phyloP scores from a whole-genome alignment of 1,140 invertebrate genomes.

The Nebria ingens region DNA sequence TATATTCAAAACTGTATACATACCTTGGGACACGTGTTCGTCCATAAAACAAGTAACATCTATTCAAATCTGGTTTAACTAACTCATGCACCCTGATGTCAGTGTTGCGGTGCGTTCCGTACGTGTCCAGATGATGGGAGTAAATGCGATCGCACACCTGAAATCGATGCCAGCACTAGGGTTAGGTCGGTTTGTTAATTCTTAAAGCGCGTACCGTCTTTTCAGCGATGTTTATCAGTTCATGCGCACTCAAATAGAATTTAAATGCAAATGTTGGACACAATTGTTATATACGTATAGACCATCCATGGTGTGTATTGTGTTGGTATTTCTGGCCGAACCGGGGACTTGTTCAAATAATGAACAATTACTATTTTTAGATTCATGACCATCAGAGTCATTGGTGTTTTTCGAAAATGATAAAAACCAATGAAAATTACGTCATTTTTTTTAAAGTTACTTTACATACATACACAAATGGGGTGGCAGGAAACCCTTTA shows the following conservation, averaged over 20 bases:
- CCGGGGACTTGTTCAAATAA: conserved; percentile 29
- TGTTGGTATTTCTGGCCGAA: conserved; percentile 26
- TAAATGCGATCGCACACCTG: conserved; percentile 10
- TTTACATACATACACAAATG: no score
- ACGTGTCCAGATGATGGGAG: background rate
- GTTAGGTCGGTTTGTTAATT: conserved; percentile 25
- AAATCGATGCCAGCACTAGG: background rate
- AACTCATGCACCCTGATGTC: conserved; percentile 11
- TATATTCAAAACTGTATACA: conserved; percentile 18
- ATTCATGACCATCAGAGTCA: no score
- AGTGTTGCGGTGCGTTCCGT: conserved; percentile 11
- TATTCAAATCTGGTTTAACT: conserved; percentile 24
- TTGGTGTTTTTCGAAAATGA: no score
- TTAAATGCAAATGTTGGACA: conserved; percentile 32
- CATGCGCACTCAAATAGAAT: conserved; percentile 25
- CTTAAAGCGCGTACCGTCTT: conserved; percentile 24
- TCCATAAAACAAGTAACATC: conserved; percentile 23
- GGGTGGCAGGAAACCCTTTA: no score
- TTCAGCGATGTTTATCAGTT: conserved; percentile 27
- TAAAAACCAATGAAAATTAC: no score
- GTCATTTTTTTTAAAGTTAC: no score
- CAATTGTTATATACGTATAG: no score
- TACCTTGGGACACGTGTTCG: conserved; percentile 21
- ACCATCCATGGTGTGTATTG: no score
- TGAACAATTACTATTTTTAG: conserved; percentile 35